A percentile compares a stretch with the other conserved stretches of the same genome.
Conservation (phyloP, 2,797 vertebrate genomes). For the Lacerta viridis region DNA sequence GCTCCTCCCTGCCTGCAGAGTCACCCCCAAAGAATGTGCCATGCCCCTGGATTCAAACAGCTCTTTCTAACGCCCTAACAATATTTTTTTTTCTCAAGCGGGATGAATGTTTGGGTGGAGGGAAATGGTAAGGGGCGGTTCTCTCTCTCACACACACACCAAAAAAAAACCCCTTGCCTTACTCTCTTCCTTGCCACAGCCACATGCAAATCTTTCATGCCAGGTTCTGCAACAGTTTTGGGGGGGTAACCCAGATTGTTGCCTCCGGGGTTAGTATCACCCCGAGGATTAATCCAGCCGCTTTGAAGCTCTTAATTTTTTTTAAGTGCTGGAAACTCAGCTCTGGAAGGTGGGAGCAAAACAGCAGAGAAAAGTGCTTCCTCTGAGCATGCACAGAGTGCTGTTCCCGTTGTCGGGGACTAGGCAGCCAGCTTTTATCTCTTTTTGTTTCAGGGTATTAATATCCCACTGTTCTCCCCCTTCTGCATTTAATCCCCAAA, state of each 20-base stretch:
- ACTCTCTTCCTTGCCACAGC: no score
- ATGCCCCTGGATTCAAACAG: neutral
- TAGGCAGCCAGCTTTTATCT: no score
- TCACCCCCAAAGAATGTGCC: constrained; percentile 41
- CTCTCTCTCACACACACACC: no score
- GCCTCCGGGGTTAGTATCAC: neutral
- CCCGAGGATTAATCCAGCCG: no score
- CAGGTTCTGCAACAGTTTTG: neutral
- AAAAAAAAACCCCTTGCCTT: neutral
- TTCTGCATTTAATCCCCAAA: no score
- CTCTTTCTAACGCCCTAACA: neutral
- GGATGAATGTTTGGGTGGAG: no score
- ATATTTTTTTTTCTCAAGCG: no score
- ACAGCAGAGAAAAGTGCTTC: neutral
- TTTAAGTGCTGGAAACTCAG: neutral
- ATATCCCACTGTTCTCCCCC: no score
- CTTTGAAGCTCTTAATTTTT: neutral
- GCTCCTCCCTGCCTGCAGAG: constrained; percentile 5
- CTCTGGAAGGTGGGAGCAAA: neutral
- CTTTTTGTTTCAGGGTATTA: no score
- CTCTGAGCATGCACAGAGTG: neutral
- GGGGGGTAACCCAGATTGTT: neutral
- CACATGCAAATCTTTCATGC: no score
- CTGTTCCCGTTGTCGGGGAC: no score
- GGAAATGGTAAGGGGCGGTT: accelerated